Percentiles rank a stretch among this genome's conserved stretches.
Conservation (phyloP, 2,888 invertebrate species). For the Geotrupes spiniger region DNA sequence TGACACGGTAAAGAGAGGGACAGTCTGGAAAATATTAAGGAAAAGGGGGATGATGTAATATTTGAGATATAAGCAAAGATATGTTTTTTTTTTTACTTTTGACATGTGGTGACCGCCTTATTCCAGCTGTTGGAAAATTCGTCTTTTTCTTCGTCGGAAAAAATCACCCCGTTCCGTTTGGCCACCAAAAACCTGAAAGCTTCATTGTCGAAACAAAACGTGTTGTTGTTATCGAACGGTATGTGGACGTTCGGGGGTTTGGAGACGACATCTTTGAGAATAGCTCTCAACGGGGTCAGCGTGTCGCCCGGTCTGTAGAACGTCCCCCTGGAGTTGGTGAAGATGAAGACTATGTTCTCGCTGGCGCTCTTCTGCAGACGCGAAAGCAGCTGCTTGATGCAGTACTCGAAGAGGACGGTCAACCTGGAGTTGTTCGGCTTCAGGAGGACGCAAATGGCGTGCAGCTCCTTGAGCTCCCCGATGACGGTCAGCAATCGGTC, state of each 20-base stretch:
- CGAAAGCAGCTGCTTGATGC: constrained; percentile 24
- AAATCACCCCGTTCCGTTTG: constrained; percentile 7
- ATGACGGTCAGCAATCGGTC: constrained; percentile 32
- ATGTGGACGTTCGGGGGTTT: constrained; percentile 18
- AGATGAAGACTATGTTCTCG: constrained; percentile 24
- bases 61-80: no score
- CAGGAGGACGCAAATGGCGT: constrained; percentile 25
- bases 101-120: constrained; percentile 13
- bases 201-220: constrained; percentile 24
- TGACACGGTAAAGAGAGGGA: no score
- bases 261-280: constrained; percentile 13
- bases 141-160: constrained; percentile 9
- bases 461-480: constrained; percentile 17
- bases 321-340: constrained; percentile 24
- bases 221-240: constrained; percentile 16
- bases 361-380: constrained; percentile 23
- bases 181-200: constrained; percentile 22
- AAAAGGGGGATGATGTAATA: no score
- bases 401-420: constrained; percentile 25
- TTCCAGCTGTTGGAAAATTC: constrained; percentile 19
- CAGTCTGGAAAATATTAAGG: no score
- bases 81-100: constrained; percentile 12
- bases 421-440: constrained; percentile 24
- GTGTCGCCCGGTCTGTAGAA: constrained; percentile 26
- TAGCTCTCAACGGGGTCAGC: constrained; percentile 9